A percentile compares a stretch with the other conserved stretches of the same genome.
Evolutionary conservation across 2,888 invertebrate genomes (phyloP).

Genomic region (Trachelus troglodyta): DNA sequence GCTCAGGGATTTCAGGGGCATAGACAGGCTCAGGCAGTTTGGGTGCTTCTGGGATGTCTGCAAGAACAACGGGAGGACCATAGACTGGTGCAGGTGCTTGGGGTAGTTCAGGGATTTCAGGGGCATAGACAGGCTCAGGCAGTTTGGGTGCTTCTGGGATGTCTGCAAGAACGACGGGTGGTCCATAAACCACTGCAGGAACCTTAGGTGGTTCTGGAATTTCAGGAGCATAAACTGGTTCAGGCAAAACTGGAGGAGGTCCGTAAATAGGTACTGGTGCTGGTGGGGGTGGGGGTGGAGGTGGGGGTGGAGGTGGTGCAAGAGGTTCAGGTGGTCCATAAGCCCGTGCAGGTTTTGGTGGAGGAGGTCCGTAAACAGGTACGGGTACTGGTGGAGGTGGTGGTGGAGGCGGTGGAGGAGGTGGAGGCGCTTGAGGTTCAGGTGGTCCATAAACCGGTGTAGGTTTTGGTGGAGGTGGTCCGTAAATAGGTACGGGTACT

Average conservation of each 20-base stretch:
- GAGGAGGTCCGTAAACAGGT: constrained; percentile 6
- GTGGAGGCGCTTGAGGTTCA: neutral
- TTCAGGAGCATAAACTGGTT: neutral
- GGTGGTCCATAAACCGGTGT: neutral
- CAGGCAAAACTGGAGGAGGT: neutral
- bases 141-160: neutral
- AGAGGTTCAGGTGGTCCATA: neutral
- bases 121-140: neutral
- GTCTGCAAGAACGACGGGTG: neutral
- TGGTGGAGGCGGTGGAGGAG: neutral
- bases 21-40: neutral
- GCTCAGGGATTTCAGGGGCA: neutral
- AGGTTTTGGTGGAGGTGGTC: neutral
- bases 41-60: neutral
- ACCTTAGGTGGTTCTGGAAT: too few species aligned
- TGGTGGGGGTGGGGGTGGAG: neutral
- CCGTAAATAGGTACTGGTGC: neutral
- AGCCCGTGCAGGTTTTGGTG: neutral
- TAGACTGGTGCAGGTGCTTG: neutral
- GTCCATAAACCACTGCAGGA: neutral
- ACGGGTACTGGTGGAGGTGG: constrained; percentile 10
- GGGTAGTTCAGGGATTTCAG: neutral
- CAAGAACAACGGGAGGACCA: neutral
- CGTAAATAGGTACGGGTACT: neutral
- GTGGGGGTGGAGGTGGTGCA: neutral